Evolutionary conservation across 1,140 invertebrate species (phyloP).

Genomic region (Campodea augens): DNA sequence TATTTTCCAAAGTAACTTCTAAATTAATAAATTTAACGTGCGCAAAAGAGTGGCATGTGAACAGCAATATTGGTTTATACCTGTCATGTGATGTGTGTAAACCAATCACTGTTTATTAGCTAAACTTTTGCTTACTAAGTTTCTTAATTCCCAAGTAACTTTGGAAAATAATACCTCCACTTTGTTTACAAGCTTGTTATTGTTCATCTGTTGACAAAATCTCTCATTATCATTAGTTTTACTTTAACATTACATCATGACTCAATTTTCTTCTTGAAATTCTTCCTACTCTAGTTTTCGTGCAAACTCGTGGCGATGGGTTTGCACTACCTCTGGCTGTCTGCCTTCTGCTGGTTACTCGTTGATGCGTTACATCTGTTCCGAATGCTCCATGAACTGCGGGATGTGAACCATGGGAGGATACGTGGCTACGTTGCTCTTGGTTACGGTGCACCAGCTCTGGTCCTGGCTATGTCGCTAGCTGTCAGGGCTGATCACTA

Average conservation of each 20-base stretch:
- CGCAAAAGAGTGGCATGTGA: too few relatives aligned
- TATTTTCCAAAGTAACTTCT: too few relatives aligned
- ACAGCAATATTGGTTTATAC: too few relatives aligned
- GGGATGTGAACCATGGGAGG: slow-evolving; percentile 86
- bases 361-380: slow-evolving; percentile 83
- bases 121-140: too few relatives aligned
- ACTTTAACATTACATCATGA: background rate
- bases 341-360: slow-evolving; percentile 74
- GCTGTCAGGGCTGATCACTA: slow-evolving; percentile 89
- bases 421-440: slow-evolving; percentile 89
- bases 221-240: background rate
- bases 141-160: too few relatives aligned
- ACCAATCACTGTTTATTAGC: too few relatives aligned
- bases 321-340: slow-evolving; percentile 71
- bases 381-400: slow-evolving; percentile 83
- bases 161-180: too few relatives aligned
- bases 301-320: slow-evolving; percentile 82
- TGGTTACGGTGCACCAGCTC: slow-evolving; percentile 82
- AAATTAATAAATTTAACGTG: too few relatives aligned
- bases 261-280: slow-evolving; percentile 6
- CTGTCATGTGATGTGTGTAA: too few relatives aligned
- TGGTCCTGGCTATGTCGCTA: slow-evolving; percentile 75
- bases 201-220: too few relatives aligned
- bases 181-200: too few relatives aligned
- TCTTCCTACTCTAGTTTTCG: slow-evolving; percentile 33